Conservation (phyloP, 2,113 vertebrate species). For the Myanophis thanlyinensis region DNA sequence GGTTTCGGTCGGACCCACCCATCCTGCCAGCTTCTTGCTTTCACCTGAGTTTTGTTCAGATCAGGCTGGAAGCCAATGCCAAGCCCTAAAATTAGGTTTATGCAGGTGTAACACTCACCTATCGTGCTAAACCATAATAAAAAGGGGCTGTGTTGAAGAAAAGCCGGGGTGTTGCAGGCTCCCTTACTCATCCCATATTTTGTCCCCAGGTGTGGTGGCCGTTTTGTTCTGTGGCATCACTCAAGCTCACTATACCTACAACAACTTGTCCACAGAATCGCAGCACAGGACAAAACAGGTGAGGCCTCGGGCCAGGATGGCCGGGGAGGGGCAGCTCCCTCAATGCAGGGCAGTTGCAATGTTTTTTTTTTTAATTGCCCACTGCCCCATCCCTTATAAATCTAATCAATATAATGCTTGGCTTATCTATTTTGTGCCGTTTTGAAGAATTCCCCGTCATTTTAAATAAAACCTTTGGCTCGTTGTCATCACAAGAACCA, state of each 20-base stretch:
- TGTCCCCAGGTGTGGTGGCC: conserved; percentile 87
- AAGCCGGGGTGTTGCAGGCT: not conserved
- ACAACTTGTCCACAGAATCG: conserved; percentile 96
- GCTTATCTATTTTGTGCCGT: not conserved
- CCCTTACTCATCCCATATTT: conserved; percentile 4
- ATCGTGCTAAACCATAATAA: not conserved
- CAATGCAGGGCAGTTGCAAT: not conserved
- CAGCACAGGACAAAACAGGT: conserved; percentile 97
- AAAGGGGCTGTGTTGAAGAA: not conserved
- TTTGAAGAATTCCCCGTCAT: not conserved
- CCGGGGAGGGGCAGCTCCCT: not conserved
- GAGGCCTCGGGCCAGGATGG: conserved; percentile 37
- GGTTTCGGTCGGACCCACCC: not conserved
- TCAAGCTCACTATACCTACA: conserved; percentile 97
- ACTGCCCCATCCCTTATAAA: not conserved
- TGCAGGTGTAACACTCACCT: not conserved
- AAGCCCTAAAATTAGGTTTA: not conserved
- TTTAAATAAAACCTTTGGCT: not conserved
- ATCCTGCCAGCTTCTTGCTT: not conserved
- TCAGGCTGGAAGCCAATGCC: not conserved
- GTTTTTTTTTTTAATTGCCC: not conserved
- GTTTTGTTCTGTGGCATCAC: conserved; percentile 98
- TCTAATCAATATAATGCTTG: not conserved
- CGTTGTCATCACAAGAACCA: not conserved
- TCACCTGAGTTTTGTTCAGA: not conserved